phyloP scores from a whole-genome alignment of 2,113 vertebrate genomes.

The Gymnorhina tibicen region DNA sequence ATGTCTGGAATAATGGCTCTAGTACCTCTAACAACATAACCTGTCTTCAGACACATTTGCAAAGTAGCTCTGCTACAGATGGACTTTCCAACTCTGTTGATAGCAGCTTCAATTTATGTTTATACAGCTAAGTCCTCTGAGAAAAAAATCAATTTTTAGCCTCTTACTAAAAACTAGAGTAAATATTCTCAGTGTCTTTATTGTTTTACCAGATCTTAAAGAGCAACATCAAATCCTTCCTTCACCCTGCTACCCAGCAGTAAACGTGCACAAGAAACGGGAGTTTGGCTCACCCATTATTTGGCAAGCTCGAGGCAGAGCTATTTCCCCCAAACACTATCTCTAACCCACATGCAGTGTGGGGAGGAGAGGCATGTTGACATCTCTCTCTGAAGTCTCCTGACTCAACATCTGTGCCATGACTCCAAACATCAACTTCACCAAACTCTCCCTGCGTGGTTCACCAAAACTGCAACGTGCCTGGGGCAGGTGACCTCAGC shows the following conservation, averaged over 20 bases:
- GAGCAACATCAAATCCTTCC: neutral
- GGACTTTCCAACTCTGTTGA: neutral
- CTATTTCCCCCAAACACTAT: neutral
- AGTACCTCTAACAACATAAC: neutral
- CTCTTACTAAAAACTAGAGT: neutral
- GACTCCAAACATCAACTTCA: neutral
- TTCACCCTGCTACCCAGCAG: neutral
- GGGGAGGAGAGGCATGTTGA: neutral
- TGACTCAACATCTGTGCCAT: neutral
- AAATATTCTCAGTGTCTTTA: neutral
- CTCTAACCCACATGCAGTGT: neutral
- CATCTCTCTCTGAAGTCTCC: neutral
- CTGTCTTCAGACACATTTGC: neutral
- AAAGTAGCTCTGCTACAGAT: neutral
- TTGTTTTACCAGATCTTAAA: neutral
- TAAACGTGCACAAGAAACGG: neutral
- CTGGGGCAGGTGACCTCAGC: neutral
- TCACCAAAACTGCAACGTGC: neutral
- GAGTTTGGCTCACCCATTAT: neutral
- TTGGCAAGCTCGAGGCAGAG: neutral
- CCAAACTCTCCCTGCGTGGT: neutral
- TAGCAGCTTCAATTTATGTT: neutral
- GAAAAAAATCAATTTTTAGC: neutral
- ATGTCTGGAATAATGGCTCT: neutral
- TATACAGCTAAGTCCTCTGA: neutral